Conservation (phyloP, 1,140 invertebrate species). For the Oedothorax gibbosus region DNA sequence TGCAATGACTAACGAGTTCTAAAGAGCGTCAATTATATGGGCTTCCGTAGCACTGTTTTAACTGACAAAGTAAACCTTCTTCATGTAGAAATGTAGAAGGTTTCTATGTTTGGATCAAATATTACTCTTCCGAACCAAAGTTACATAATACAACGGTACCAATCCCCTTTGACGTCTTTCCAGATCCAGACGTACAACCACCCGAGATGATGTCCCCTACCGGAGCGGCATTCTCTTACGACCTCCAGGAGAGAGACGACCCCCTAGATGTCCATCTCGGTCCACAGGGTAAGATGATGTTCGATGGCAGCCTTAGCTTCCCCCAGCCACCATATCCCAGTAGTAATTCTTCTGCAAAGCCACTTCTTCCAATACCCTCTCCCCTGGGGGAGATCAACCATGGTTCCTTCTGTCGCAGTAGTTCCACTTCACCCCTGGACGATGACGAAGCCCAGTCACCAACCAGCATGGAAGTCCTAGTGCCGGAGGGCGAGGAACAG, state of each 20-base stretch:
- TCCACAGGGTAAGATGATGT: slow-evolving; percentile 53
- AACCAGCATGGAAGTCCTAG: slow-evolving; percentile 59
- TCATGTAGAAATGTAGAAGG: too few species aligned
- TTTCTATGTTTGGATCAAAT: too few species aligned
- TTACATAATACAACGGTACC: too few species aligned
- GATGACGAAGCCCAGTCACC: slow-evolving; percentile 51
- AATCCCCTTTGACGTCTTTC: too few species aligned
- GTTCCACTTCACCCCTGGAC: slow-evolving; percentile 50
- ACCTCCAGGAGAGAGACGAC: neutral
- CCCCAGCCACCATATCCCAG: slow-evolving; percentile 17
- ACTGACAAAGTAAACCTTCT: too few species aligned
- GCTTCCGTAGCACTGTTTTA: too few species aligned
- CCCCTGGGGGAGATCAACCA: slow-evolving; percentile 54
- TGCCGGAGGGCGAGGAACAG: slow-evolving; percentile 52
- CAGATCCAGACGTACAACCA: too few species aligned
- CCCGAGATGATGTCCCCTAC: neutral
- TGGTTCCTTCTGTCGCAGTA: slow-evolving; percentile 62
- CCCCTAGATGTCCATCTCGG: neutral
- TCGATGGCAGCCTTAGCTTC: slow-evolving; percentile 41
- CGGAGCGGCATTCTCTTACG: neutral
- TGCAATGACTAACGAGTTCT: too few species aligned
- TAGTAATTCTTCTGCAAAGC: slow-evolving; percentile 25
- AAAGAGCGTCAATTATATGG: too few species aligned
- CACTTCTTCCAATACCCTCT: slow-evolving; percentile 13
- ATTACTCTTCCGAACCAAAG: too few species aligned